A percentile compares a stretch with the other conserved stretches of the same genome.
These are phyloP conservation scores for Ophioderma brevispina DNA, from an alignment of 35 echinoderm and acorn worm genomes.

Conservation along the genomic window DNA sequence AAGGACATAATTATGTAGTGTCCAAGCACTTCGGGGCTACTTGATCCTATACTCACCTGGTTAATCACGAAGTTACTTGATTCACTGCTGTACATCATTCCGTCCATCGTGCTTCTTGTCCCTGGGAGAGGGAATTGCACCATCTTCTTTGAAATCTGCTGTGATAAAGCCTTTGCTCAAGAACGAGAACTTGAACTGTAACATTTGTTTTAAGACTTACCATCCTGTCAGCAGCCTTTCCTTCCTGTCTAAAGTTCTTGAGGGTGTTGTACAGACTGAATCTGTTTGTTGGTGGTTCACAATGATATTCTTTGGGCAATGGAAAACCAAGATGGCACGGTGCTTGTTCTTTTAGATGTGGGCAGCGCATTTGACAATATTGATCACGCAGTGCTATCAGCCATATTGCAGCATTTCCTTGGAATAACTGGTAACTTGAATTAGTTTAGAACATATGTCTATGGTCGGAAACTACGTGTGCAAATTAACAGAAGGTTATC, in stretches of 20 bases:
- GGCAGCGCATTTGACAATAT: slow-evolving; percentile 64
- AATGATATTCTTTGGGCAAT: slow-evolving; percentile 25
- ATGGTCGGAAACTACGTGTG: not conserved
- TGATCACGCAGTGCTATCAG: slow-evolving; percentile 43
- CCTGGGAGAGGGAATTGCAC: not conserved
- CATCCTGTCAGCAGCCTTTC: slow-evolving; percentile 45
- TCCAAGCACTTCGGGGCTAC: not conserved
- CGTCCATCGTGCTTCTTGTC: not conserved
- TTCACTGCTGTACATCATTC: not conserved
- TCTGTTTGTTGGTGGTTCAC: slow-evolving; percentile 14
- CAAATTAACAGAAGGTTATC: slow-evolving; percentile 8
- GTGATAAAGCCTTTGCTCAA: slow-evolving; percentile 29
- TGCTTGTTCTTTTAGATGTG: slow-evolving; percentile 49
- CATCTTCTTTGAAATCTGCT: slow-evolving; percentile 14
- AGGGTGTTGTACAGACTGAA: slow-evolving; percentile 52
- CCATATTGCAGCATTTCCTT: slow-evolving; percentile 14
- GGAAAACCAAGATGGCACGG: not conserved
- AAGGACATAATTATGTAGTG: not conserved
- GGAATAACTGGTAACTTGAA: not conserved
- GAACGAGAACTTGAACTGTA: not conserved
- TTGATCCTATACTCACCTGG: slow-evolving; percentile 10
- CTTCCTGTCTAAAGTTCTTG: slow-evolving; percentile 48
- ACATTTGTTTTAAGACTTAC: slow-evolving; percentile 35
- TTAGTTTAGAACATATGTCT: slow-evolving; percentile 56
- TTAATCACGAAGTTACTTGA: not conserved